A percentile compares a stretch with the other conserved stretches of the same genome.
phyloP scores from a whole-genome alignment of 2,888 invertebrate species.

The Selenia dentaria region DNA sequence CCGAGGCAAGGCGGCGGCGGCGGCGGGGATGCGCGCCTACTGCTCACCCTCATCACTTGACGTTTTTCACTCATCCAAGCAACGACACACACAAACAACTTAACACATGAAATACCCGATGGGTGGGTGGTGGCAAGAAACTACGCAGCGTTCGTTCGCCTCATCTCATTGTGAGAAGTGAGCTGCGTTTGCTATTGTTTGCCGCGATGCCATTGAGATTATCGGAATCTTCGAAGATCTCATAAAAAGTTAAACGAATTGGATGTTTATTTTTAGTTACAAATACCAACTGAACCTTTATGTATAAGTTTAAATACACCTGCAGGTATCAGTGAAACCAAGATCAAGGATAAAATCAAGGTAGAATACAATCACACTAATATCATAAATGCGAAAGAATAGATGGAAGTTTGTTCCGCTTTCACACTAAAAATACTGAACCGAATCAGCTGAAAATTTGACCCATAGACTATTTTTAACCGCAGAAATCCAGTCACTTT shows the following conservation, averaged over 20 bases:
- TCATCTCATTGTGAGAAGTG: constrained; percentile 52
- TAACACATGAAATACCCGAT: constrained; percentile 48
- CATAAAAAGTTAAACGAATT: constrained; percentile 20
- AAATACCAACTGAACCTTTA: not conserved
- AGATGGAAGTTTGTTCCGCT: no score
- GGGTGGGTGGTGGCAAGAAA: constrained; percentile 52
- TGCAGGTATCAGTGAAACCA: no score
- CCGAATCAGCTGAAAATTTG: no score
- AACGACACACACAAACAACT: constrained; percentile 43
- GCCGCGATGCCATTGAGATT: constrained; percentile 37
- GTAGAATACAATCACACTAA: no score
- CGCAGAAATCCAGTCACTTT: no score
- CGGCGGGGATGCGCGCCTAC: constrained; percentile 35
- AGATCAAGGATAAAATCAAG: no score
- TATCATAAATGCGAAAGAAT: no score
- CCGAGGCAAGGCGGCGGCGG: constrained; percentile 38
- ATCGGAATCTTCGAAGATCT: constrained; percentile 32
- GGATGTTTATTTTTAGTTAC: constrained; percentile 3
- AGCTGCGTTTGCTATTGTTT: constrained; percentile 46
- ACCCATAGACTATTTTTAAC: no score
- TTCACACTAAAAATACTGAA: no score
- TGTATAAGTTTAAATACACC: no score
- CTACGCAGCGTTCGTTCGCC: constrained; percentile 62
- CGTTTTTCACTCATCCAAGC: constrained; percentile 54
- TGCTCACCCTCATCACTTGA: constrained; percentile 55